Base-by-base conservation (phyloP, 2,888 invertebrate genomes). In the Cyclophora albipunctata region DNA sequence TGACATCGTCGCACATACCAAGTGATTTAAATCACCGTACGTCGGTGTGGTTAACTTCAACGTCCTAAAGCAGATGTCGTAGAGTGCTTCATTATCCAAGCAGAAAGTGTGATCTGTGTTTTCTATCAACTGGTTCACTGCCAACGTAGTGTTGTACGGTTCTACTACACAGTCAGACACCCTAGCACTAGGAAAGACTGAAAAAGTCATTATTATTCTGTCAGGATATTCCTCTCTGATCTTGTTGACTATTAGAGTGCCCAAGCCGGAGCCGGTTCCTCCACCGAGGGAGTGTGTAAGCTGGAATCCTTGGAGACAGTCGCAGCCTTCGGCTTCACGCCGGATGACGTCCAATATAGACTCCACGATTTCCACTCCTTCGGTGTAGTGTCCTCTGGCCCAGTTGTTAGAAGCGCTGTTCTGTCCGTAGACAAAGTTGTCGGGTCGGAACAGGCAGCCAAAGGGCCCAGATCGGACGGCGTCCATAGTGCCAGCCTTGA, bases 171-270 rank as follows among this genome's bases (percentile, higher is more conserved):
- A 84, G 58, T 89, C 89, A 0, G 95, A 96, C n/a, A 95, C 94
- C 84, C 95, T 93, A 0, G 95, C 93, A 57, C 94, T 94, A 7
- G 95, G 95, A 64, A 95, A 92, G 34, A 95, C 94, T 7, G 94
- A 91, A 64, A 95, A 95, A 0, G 93, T 92, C 73, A 94, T 92
- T 91, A 95, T 94, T 49, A 95, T 95, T 60, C 95, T 81, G 79
- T 97, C 97, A 1, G 96, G 96, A 69, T 96, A 97, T 75, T 97
- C 96, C 71, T 96, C 96, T 42, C 96, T 90, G 63, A 96, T 96
- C 75, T 95, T 95, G 52, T 94, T 94, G 63, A 96, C 93, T 33
- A 96, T 85, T 3, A 97, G 88, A 0, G 96, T 86, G 33, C 89
- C 89, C 34, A 89, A 68, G 2, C 89, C 89, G 0, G 89, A 80